Evolutionary conservation across 2,888 invertebrate genomes (phyloP).

Genomic region (Apoderus coryli): DNA sequence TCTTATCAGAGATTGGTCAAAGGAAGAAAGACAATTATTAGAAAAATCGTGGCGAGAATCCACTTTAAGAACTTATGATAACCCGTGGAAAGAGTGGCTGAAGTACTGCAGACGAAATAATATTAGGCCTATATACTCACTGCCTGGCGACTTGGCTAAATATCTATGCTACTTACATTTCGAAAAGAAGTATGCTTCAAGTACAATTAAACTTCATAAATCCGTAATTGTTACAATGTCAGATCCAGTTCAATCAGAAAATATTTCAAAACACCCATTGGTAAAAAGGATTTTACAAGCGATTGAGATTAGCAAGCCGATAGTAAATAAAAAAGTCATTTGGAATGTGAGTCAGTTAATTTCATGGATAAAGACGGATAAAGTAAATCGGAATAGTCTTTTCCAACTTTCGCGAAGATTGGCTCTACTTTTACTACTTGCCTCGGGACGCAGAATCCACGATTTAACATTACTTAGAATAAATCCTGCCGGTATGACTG

Average conservation of each 20-base stretch:
- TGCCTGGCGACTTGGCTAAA: no score
- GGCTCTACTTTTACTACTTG: slow-evolving; percentile 13
- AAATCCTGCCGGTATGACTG: no score
- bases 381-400: no score
- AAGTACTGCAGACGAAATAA: slow-evolving; percentile 1
- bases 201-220: slow-evolving; percentile 19
- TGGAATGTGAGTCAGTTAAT: no score
- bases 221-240: slow-evolving; percentile 18
- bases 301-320: slow-evolving; percentile 10
- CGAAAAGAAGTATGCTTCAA: no score
- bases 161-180: no score
- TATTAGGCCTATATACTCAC: slow-evolving; percentile 6
- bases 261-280: slow-evolving; percentile 11
- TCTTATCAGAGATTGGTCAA: slow-evolving; percentile 7
- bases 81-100: slow-evolving; percentile 10
- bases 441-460: slow-evolving; percentile 12
- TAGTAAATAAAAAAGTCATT: no score
- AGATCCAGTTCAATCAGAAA: slow-evolving; percentile 11
- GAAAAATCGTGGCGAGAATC: slow-evolving; percentile 10
- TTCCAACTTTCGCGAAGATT: slow-evolving; percentile 12
- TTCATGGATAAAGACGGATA: no score
- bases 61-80: slow-evolving; percentile 10
- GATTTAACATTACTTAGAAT: slow-evolving; percentile 12
- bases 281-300: slow-evolving; percentile 15
- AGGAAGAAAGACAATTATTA: slow-evolving; percentile 7